Evolutionary conservation across 2,113 vertebrate genomes (phyloP).

Genomic region (Dipodomys spectabilis): DNA sequence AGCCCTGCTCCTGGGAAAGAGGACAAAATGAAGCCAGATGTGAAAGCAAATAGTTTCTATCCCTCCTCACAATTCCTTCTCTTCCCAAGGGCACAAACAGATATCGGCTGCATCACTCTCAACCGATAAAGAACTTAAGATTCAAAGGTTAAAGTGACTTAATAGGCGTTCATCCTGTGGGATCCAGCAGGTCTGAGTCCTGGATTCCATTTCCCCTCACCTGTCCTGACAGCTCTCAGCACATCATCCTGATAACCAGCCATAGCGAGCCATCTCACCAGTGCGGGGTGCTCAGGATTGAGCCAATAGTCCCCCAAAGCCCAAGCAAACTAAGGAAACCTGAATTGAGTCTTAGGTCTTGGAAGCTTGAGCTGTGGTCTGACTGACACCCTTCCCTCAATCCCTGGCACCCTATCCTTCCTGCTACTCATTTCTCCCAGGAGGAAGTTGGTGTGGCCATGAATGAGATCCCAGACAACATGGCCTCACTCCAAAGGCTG

Average conservation of each 20-base stretch:
- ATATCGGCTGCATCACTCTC: neutral
- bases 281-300: neutral
- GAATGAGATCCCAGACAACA: neutral
- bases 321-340: neutral
- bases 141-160: neutral
- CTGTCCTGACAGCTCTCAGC: neutral
- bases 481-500: neutral
- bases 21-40: rapidly evolving
- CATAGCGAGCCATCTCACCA: neutral
- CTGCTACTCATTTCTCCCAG: neutral
- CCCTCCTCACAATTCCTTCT: neutral
- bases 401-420: neutral
- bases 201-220: neutral
- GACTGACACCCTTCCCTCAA: neutral
- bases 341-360: no score
- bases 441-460: neutral
- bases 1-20: conserved; percentile 46
- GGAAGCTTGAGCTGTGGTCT: neutral
- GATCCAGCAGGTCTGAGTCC: neutral
- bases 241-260: neutral
- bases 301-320: neutral
- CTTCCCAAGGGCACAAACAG: neutral
- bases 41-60: rapidly evolving
- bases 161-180: neutral
- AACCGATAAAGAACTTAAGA: neutral